Conservation (phyloP, 2,113 vertebrate genomes). For the Oryzias curvinotus region DNA sequence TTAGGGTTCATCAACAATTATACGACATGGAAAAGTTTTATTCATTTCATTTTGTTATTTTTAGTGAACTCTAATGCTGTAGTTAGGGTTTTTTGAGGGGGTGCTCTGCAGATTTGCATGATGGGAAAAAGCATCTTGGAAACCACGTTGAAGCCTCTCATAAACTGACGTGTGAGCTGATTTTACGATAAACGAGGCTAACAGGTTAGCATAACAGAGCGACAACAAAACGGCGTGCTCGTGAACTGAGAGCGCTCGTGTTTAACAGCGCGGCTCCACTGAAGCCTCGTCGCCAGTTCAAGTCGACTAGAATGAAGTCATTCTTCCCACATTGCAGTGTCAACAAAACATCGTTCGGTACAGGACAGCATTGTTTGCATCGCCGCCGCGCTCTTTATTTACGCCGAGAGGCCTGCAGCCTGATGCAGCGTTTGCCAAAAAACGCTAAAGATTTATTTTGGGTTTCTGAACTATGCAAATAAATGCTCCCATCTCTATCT, state of each 20-base stretch:
- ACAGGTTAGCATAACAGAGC: too few species aligned
- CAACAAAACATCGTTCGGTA: conserved; percentile 31
- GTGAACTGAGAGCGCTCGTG: not conserved
- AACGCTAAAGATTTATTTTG: conserved; percentile 64
- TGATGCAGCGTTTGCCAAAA: conserved; percentile 36
- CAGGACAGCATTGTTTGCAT: conserved; percentile 32
- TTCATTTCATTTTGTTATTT: too few species aligned
- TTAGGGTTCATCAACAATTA: not conserved
- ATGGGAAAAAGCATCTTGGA: too few species aligned
- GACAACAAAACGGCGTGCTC: too few species aligned
- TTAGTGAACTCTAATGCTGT: too few species aligned
- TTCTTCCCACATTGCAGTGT: conserved; percentile 12
- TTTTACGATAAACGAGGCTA: too few species aligned
- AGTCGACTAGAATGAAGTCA: conserved; percentile 9
- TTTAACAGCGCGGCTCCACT: not conserved
- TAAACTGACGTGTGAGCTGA: too few species aligned
- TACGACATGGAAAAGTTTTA: not conserved
- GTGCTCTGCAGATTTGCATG: too few species aligned
- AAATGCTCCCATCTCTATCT: conserved; percentile 75
- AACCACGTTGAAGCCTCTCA: too few species aligned
- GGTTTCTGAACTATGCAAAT: conserved; percentile 76
- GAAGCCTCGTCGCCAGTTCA: not conserved
- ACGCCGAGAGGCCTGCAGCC: conserved; percentile 21
- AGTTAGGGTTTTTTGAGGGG: too few species aligned
- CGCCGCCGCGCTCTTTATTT: conserved; percentile 9